Percentiles rank a stretch among this genome's conserved stretches.
These are phyloP conservation scores for Amphiduros pacificus DNA, from an alignment of 2,888 invertebrate species.

Conservation along the genomic window DNA sequence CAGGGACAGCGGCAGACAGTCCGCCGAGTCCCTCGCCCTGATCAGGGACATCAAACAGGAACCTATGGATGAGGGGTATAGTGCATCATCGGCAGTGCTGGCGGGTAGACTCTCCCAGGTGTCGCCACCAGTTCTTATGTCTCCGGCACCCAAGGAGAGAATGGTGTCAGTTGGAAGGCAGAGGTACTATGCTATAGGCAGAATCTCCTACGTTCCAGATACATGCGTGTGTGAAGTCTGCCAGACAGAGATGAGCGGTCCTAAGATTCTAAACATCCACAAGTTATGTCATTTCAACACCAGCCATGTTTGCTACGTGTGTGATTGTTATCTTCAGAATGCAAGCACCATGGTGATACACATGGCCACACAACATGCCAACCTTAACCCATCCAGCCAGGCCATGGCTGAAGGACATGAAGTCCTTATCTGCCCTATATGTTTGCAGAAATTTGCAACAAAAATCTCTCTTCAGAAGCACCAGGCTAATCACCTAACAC, in stretches of 20 bases:
- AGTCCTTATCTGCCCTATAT: constrained; percentile 30
- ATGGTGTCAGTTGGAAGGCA: too few species aligned
- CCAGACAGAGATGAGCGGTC: constrained; percentile 30
- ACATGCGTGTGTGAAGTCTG: constrained; percentile 32
- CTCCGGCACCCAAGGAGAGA: too few species aligned
- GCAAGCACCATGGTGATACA: constrained; percentile 30
- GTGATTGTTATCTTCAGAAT: constrained; percentile 32
- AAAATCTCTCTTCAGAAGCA: constrained; percentile 28
- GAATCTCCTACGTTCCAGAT: too few species aligned
- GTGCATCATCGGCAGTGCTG: too few species aligned
- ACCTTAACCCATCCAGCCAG: constrained; percentile 16
- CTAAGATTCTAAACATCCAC: constrained; percentile 30
- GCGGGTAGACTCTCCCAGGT: too few species aligned
- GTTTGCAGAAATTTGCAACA: constrained; percentile 35
- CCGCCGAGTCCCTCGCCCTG: too few species aligned
- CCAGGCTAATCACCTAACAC: constrained; percentile 22
- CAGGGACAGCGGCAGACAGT: too few species aligned
- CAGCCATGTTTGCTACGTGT: constrained; percentile 35
- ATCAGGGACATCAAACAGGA: too few species aligned
- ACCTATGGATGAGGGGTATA: too few species aligned
- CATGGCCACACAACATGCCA: constrained; percentile 30
- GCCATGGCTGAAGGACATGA: constrained; percentile 8
- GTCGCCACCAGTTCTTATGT: too few species aligned
- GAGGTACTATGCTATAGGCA: too few species aligned
- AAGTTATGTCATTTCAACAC: constrained; percentile 39